A percentile compares a stretch with the other conserved stretches of the same genome.
Conservation (phyloP, 2,113 vertebrate genomes). For the Oxyura jamaicensis region DNA sequence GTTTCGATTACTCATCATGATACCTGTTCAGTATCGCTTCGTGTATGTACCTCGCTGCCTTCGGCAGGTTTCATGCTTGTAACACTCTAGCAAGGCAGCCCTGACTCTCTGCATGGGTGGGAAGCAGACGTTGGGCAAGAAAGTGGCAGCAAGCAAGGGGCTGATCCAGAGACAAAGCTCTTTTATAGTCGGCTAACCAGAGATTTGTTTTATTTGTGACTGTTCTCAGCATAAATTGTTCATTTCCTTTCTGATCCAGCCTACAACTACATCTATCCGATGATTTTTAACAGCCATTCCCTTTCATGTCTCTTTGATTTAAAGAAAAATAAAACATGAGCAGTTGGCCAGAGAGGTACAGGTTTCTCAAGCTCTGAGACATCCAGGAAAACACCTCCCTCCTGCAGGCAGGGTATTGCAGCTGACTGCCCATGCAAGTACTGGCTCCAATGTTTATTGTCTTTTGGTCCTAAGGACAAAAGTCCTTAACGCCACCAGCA, state of each 20-base stretch:
- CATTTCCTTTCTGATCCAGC: slow-evolving; percentile 1
- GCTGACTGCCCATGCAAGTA: neutral
- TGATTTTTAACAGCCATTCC: neutral
- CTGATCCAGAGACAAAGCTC: neutral
- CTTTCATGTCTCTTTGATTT: neutral
- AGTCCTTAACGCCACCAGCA: neutral
- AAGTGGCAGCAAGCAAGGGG: neutral
- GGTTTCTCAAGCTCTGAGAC: neutral
- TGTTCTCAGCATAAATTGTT: neutral
- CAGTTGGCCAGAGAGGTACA: neutral
- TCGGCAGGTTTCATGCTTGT: neutral
- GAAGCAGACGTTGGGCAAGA: neutral
- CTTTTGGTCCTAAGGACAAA: neutral
- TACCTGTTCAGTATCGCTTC: neutral
- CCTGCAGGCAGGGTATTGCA: neutral
- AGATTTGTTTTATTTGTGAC: neutral
- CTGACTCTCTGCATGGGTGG: neutral
- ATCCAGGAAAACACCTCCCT: neutral
- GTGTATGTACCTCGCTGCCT: neutral
- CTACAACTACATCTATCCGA: neutral
- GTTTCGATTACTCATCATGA: neutral
- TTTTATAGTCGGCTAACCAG: neutral
- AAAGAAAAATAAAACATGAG: neutral
- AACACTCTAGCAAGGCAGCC: neutral
- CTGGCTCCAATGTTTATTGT: neutral